Evolutionary conservation across 2,888 invertebrate genomes (phyloP), one percentile per base, ranked within the genome.

Genomic region (Keiferia lycopersicella): DNA sequence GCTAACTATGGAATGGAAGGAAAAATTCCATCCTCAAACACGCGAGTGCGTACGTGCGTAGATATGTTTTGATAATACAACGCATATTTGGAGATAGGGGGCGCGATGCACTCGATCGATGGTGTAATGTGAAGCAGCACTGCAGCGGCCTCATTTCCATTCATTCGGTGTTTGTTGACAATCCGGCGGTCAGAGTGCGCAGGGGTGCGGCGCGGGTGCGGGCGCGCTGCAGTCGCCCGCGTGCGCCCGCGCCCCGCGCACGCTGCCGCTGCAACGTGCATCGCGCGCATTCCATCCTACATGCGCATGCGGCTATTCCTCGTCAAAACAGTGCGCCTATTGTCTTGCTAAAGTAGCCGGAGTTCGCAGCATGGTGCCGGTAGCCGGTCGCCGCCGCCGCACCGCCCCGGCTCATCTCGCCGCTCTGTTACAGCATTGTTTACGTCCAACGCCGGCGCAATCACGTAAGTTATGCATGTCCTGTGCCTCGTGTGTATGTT

Each of bases 381-480:
- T 51, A 10, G 34, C 14, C 41, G 26, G 26, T 26, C 6, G 6
- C 26, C 26, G 30, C 56, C 39, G 58, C n/a, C 41, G 56, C 30
- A 22, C 48, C 3, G 41, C n/a, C 30, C 30, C 39, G 48, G 12
- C 50, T n/a, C 71, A 73, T 71, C 73, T 73, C 73, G 76, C 73
- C 76, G 78, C 72, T n/a, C n/a, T 77, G 73, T 76, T 75, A 77
- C 76, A 77, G 75, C 77, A 78, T 80, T 85, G 85, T 83, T 86
- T 83, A 85, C 82, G 75, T 80, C 76, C 75, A 26, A 30, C 76
- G 74, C 73, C 78, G 75, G 79, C 80, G 75, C 80, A 81, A 79
- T 77, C 80, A 82, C 79, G 88, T 89, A 88, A 88, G 88, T 88
- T 87, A 86, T 88, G 86, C 88, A 87, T 82, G 82, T 81, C 80